Evolutionary conservation across 2,113 vertebrate genomes (phyloP).

Genomic region (Corapipo altera): DNA sequence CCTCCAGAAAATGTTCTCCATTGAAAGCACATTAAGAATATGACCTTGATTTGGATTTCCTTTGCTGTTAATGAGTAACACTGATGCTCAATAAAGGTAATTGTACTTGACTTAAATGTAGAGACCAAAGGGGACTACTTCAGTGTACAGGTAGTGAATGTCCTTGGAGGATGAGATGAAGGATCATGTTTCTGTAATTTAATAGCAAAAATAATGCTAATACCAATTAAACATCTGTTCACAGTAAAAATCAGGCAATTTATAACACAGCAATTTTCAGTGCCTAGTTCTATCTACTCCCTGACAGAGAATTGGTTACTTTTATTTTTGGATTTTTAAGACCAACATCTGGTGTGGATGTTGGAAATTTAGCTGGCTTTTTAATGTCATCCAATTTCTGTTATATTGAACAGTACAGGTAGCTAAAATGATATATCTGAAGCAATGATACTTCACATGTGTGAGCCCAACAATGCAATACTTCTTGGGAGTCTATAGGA

Average conservation of each 20-base stretch:
- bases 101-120: neutral
- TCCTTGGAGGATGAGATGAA: neutral
- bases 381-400: neutral
- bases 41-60: neutral
- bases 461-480: neutral
- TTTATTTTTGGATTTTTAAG: neutral
- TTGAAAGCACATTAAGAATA: neutral
- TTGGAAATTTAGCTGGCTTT: neutral
- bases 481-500: neutral
- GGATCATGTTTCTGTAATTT: neutral
- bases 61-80: neutral
- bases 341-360: neutral
- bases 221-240: neutral
- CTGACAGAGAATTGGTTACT: neutral
- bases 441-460: neutral
- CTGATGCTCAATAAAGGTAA: neutral
- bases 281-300: neutral
- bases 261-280: neutral
- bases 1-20: rapidly evolving
- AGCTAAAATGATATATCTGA: neutral
- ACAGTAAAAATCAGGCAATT: neutral
- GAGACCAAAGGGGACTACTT: neutral
- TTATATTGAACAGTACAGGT: neutral
- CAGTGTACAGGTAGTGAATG: neutral
- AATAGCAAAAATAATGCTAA: neutral